Conservation (phyloP, 2,888 invertebrate species). For the Folsomia manolachei region DNA sequence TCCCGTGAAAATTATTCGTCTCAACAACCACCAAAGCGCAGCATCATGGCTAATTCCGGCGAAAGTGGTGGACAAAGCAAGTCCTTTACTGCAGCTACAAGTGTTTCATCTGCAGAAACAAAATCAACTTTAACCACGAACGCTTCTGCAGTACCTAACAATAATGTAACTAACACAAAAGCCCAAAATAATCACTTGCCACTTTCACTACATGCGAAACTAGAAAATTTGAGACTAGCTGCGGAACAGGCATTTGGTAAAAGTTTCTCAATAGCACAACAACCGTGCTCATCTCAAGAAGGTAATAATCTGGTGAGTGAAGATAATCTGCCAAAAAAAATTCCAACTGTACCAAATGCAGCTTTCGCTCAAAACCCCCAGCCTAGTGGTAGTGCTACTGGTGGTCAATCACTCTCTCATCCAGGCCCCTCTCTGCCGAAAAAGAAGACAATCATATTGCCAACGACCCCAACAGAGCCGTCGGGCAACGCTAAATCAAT, state of each 20-base stretch:
- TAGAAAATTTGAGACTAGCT: constrained; percentile 27
- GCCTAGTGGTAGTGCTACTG: neutral
- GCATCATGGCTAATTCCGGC: neutral
- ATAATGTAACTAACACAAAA: too few relatives aligned
- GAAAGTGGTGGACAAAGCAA: too few relatives aligned
- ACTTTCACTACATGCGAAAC: constrained; percentile 28
- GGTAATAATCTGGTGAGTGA: neutral
- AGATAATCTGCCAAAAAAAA: neutral
- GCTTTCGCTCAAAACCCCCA: neutral
- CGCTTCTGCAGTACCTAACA: too few relatives aligned
- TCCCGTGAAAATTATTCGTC: too few relatives aligned
- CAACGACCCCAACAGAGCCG: too few relatives aligned
- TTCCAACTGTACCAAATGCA: neutral
- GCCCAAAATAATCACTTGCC: constrained; percentile 18
- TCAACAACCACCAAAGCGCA: too few relatives aligned
- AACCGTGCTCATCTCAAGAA: neutral
- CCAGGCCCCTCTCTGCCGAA: too few relatives aligned
- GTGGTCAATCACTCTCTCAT: too few relatives aligned
- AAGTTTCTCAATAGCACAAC: neutral
- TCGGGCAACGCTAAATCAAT: too few relatives aligned
- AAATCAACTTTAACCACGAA: neutral
- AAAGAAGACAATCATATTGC: too few relatives aligned
- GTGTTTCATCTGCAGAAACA: too few relatives aligned
- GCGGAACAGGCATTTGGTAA: constrained; percentile 38
- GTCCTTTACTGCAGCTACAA: too few relatives aligned